Evolutionary conservation across 2,797 vertebrate genomes (phyloP), one percentile per base, ranked within the genome.

Genomic region (Pseudotriccus pelzelni): DNA sequence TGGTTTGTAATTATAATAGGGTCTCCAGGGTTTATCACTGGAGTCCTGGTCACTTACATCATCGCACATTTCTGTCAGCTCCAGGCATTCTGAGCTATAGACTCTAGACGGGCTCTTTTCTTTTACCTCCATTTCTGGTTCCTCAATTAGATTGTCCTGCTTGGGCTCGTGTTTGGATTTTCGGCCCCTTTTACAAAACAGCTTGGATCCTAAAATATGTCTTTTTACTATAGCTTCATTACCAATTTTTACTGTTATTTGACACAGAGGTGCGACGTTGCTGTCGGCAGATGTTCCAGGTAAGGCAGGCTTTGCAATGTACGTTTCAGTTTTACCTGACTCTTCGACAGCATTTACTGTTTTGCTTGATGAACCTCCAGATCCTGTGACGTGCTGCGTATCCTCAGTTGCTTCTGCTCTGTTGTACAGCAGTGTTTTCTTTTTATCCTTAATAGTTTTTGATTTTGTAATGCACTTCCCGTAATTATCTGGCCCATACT

Each of bases 241-340:
- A 83, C 99, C 99, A 20, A 99, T 99, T 98, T 99, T 99, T 64
- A 99, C 99, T 34, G 99, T 99, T 96, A 99, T 99, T 95, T 99
- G 99, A 97, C 99, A 99, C 53, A 99, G 98, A 12, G 99, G 99
- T 2, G 99, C 98, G 6, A 99, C 97, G 1, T 97, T 98, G 92
- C 98, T 99, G 69, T 98, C 98, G 25, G 98, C 95, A 67, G 99
- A 99, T 47, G 99, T 99, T 74, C 99, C 99, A 3, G 99, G 99
- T 77, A 99, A 99, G 60, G 99, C 99, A 24, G 99, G 99, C 96
- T 99, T 99, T 74, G 99, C 99, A 46, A 99, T 99, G 37, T 99
- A 99, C 0, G 99, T 99, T 97, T 99, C 99, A 12, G 98, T 99
- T 97, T 99, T 99, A 93, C 98, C 97, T 6, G 97, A 97, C 63